Evolutionary conservation across 2,888 invertebrate genomes (phyloP), one percentile per base, ranked within the genome.

Genomic region (Lypha dubia): DNA sequence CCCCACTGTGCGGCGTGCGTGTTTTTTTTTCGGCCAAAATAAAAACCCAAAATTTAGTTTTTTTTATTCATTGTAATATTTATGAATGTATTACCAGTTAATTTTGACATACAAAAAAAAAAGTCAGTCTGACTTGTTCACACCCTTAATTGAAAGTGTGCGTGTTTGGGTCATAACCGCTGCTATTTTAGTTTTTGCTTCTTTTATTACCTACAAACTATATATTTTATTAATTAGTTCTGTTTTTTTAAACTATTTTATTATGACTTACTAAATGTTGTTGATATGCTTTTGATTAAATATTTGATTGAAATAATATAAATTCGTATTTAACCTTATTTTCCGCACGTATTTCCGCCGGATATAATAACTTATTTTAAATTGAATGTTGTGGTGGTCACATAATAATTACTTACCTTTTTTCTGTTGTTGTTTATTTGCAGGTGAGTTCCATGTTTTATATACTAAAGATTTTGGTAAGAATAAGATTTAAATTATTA

Each of bases 111-210:
- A 8, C 9, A 20, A 2, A 11, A n/a, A n/a, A n/a, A n/a, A n/a
- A n/a, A n/a, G n/a, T n/a, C n/a, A 51, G 24, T 63, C 41, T 63
- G 13, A 22, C 60, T 15, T 89, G 89, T 90, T 90, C 91, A 90
- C 90, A 90, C 91, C 90, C 90, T 90, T 90, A 90, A 91, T 90
- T 90, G 89, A 88, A 79, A 81, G 84, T 85, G 79, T 87, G 84
- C 84, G 87, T 86, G 89, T 88, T 84, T 87, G 87, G 81, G 86
- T 85, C 87, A 85, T 75, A 85, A 85, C 32, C 53, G 32, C 20
- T 79, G 63, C 67, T 38, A 24, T 56, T 75, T 65, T 20, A 49
- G 56, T 63, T 58, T 58, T 67, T 38, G 17, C 46, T 73, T 62
- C 35, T 9, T 70, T n/a, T 63, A 13, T 68, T 67, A 83, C 56